A percentile compares a stretch with the other conserved stretches of the same genome.
These are phyloP conservation scores for Setipinna tenuifilis DNA, from an alignment of 2,797 vertebrate species.

Conservation along the genomic window DNA sequence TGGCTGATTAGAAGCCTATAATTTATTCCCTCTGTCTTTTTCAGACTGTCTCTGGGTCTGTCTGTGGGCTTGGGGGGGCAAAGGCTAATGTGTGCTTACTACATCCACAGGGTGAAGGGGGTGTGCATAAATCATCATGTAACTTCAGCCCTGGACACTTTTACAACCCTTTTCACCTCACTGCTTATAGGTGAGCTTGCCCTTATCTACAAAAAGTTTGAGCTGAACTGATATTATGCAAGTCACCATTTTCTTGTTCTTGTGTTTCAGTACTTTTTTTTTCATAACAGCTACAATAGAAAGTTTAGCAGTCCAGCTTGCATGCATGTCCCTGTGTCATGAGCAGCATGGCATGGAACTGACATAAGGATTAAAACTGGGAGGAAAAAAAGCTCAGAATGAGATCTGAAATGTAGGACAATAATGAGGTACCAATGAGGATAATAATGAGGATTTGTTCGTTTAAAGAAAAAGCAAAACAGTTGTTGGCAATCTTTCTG, in stretches of 20 bases:
- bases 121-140: neutral
- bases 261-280: neutral
- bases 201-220: neutral
- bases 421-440: too few species aligned
- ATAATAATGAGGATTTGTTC: too few species aligned
- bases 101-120: neutral
- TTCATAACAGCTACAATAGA: too few species aligned
- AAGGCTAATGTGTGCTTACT: neutral
- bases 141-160: neutral
- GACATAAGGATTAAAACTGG: too few species aligned
- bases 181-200: neutral
- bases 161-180: conserved; percentile 18
- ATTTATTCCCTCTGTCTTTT: neutral
- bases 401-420: too few species aligned
- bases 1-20: neutral
- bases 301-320: too few species aligned
- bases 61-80: neutral
- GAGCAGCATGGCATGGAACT: too few species aligned
- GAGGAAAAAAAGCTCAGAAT: too few species aligned
- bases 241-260: neutral
- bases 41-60: neutral
- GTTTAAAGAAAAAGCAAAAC: neutral
- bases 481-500: neutral
- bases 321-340: too few species aligned
- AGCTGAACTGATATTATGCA: neutral